Conservation (phyloP, 1,140 invertebrate species). For the Pseudobourletiella spinata region DNA sequence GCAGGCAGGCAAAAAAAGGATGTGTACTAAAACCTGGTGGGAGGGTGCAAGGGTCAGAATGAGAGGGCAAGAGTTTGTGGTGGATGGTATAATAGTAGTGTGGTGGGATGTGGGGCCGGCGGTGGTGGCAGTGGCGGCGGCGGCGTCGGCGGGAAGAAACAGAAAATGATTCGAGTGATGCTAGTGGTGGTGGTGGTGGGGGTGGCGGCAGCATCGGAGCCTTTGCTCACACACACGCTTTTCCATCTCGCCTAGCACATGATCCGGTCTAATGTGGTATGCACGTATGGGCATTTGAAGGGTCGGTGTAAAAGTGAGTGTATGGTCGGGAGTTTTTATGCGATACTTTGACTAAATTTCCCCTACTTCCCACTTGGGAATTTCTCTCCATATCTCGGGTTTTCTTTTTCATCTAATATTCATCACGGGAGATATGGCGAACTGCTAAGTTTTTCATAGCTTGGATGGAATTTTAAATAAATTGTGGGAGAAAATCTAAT, state of each 20-base stretch:
- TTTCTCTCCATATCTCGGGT: conserved; percentile 26
- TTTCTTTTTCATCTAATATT: conserved; percentile 36
- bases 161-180: no score
- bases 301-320: conserved; percentile 12
- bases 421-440: conserved; percentile 31
- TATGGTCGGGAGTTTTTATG: conserved; percentile 28
- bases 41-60: no score
- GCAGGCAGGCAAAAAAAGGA: no score
- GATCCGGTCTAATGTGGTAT: conserved; percentile 12
- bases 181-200: no score
- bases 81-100: no score
- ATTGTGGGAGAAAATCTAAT: conserved; percentile 37
- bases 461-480: conserved; percentile 37
- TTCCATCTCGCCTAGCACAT: conserved; percentile 6
- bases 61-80: no score
- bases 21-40: no score
- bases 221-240: neutral
- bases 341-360: conserved; percentile 36
- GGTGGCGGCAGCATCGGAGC: no score
- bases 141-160: no score
- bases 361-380: conserved; percentile 32
- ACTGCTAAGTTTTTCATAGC: conserved; percentile 35
- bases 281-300: neutral
- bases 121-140: no score
- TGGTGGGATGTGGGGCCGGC: no score